Evolutionary conservation across 2,888 invertebrate species (phyloP).

Genomic region (Eupithecia subumbrata): DNA sequence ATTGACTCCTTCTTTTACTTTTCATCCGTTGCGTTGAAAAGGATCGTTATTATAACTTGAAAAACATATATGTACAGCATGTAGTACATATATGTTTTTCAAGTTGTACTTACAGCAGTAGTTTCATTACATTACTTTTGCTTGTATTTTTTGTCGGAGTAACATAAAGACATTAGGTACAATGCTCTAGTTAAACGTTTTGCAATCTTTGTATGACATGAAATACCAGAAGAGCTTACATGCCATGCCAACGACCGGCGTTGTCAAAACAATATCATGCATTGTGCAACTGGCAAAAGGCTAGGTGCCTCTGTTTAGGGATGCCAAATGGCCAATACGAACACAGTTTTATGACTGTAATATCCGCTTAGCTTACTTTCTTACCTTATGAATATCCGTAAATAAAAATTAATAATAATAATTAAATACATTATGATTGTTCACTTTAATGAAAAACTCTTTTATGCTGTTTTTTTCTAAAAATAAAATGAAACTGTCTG

Average conservation of each 20-base stretch:
- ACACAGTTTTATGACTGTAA: neutral
- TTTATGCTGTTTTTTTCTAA: neutral
- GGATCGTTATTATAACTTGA: neutral
- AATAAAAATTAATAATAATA: too few relatives aligned
- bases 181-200: constrained; percentile 17
- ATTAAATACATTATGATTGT: neutral
- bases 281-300: constrained; percentile 9
- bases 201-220: constrained; percentile 4
- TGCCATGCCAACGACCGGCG: neutral
- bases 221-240: constrained; percentile 32
- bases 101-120: too few relatives aligned
- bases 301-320: neutral
- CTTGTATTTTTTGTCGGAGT: neutral
- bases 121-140: too few relatives aligned
- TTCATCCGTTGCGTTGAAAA: neutral
- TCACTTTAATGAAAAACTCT: neutral
- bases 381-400: neutral
- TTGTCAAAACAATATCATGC: constrained; percentile 1
- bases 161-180: neutral
- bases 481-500: neutral
- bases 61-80: neutral
- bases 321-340: neutral
- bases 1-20: neutral
- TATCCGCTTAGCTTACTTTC: too few relatives aligned
- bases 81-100: too few relatives aligned